A percentile compares a stretch with the other conserved stretches of the same genome.
Conservation (phyloP, 2,797 vertebrate genomes). For the Decapterus maruadsi region DNA sequence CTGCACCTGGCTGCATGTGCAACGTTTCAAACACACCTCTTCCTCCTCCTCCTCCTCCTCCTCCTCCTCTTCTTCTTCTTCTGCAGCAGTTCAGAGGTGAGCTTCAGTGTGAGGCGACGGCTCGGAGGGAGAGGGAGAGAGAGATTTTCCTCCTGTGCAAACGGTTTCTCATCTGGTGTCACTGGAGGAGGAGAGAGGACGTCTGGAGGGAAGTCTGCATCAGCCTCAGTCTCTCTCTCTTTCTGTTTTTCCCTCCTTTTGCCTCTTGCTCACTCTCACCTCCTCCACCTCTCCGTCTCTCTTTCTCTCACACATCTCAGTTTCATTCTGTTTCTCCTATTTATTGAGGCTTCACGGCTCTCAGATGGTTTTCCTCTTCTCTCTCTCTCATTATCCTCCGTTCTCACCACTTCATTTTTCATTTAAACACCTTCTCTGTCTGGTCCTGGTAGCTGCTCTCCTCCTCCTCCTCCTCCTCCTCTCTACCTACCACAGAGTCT, state of each 20-base stretch:
- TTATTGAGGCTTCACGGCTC: slow-evolving; percentile 30
- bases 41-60: slow-evolving; percentile 48
- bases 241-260: slow-evolving; percentile 19
- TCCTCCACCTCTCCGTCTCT: slow-evolving; percentile 39
- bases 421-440: slow-evolving; percentile 61
- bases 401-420: slow-evolving; percentile 65
- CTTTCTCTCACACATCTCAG: slow-evolving; percentile 69
- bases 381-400: slow-evolving; percentile 11
- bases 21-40: slow-evolving; percentile 70
- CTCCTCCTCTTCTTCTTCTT: slow-evolving; percentile 37
- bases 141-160: slow-evolving; percentile 28
- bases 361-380: slow-evolving; percentile 35
- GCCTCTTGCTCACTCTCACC: slow-evolving; percentile 49
- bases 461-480: slow-evolving; percentile 48
- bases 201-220: slow-evolving; percentile 59
- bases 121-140: background rate
- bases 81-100: slow-evolving; percentile 24
- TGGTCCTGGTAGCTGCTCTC: slow-evolving; percentile 12
- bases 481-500: slow-evolving; percentile 72
- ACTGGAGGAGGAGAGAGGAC: slow-evolving; percentile 31
- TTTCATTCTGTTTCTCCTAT: slow-evolving; percentile 74
- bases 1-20: slow-evolving; percentile 65
- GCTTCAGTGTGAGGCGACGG: slow-evolving; percentile 13
- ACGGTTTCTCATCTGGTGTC: slow-evolving; percentile 70
- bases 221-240: slow-evolving; percentile 2